A percentile compares a stretch with the other conserved stretches of the same genome.
Conservation (phyloP, 1,140 invertebrate species). For the Anoplolepis gracilipes region DNA sequence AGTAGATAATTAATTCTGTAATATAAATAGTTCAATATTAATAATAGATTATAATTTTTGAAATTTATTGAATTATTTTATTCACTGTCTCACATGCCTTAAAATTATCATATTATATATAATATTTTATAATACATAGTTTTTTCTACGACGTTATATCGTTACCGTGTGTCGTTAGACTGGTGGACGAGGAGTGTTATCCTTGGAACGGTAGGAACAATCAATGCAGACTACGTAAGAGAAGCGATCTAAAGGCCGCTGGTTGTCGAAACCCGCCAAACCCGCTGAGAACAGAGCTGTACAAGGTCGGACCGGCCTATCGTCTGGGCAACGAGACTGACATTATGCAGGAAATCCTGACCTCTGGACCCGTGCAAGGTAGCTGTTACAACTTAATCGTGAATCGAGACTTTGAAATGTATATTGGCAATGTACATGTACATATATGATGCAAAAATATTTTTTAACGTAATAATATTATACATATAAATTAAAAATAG, state of each 20-base stretch:
- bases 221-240: conserved; percentile 87
- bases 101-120: neutral
- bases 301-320: conserved; percentile 94
- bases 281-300: conserved; percentile 87
- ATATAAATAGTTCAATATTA: no score
- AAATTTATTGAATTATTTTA: conserved; percentile 17
- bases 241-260: conserved; percentile 84
- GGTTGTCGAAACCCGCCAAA: conserved; percentile 85
- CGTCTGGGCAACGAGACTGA: conserved; percentile 91
- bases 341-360: conserved; percentile 96
- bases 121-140: no score
- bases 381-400: conserved; percentile 48
- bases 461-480: neutral
- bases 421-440: neutral
- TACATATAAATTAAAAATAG: neutral
- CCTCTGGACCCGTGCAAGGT: conserved; percentile 98
- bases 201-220: conserved; percentile 90
- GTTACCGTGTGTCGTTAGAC: conserved; percentile 84
- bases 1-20: neutral
- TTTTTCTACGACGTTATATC: neutral
- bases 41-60: neutral
- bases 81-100: neutral
- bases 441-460: neutral
- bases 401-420: conserved; percentile 2
- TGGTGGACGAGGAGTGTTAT: conserved; percentile 93